A percentile compares a stretch with the other conserved stretches of the same genome.
Evolutionary conservation across 1,140 invertebrate species (phyloP).

Genomic region (Bombus consobrinus): DNA sequence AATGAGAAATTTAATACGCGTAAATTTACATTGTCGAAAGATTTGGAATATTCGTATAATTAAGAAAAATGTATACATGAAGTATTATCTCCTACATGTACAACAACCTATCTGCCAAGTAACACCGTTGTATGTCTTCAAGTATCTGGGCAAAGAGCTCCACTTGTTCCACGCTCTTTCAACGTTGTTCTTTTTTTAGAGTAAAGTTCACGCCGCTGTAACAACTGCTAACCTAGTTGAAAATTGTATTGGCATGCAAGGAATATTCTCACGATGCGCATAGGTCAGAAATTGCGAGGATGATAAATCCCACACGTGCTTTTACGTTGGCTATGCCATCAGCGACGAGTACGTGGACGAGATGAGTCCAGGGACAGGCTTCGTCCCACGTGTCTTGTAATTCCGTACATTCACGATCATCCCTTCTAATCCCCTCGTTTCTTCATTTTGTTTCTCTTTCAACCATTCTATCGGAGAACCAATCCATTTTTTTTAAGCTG

Average conservation of each 20-base stretch:
- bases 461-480: background rate
- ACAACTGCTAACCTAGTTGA: background rate
- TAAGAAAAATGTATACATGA: too few species aligned
- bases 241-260: constrained; percentile 22
- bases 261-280: constrained; percentile 46
- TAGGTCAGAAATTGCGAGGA: constrained; percentile 22
- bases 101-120: too few species aligned
- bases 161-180: too few species aligned
- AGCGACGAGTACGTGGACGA: constrained; percentile 42
- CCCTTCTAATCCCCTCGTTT: background rate
- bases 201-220: too few species aligned
- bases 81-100: too few species aligned
- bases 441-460: background rate
- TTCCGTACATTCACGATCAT: constrained; percentile 53
- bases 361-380: constrained; percentile 56
- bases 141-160: too few species aligned
- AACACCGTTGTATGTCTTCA: too few species aligned
- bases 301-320: constrained; percentile 66
- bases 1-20: too few species aligned
- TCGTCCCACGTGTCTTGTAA: constrained; percentile 63
- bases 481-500: background rate
- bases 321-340: constrained; percentile 59
- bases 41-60: too few species aligned
- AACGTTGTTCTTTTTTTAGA: too few species aligned
- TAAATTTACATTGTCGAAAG: too few species aligned